A percentile compares a stretch with the other conserved stretches of the same genome.
phyloP scores from a whole-genome alignment of 2,888 invertebrate species.

The Ormyrus nitidulus region DNA sequence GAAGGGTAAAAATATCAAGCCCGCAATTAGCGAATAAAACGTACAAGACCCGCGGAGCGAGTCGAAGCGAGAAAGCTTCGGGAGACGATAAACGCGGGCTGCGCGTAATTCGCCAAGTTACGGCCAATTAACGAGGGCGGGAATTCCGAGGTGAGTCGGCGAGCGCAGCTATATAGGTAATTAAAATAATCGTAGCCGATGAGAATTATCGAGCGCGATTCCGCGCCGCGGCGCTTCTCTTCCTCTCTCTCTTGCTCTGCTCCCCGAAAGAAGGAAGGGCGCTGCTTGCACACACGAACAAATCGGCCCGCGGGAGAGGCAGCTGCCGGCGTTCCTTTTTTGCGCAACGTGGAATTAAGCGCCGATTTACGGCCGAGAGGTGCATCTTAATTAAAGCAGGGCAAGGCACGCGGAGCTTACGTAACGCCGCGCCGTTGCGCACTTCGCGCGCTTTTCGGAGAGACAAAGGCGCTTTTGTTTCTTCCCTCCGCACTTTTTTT shows the following conservation, averaged over 20 bases:
- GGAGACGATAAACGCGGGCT: slow-evolving; percentile 29
- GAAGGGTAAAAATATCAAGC: background rate
- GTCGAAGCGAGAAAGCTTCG: background rate
- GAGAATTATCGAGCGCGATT: slow-evolving; percentile 57
- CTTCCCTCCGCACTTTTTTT: background rate
- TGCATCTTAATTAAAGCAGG: slow-evolving; percentile 61
- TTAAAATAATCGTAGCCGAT: slow-evolving; percentile 57
- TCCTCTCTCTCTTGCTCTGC: slow-evolving; percentile 30
- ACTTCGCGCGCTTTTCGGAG: slow-evolving; percentile 35
- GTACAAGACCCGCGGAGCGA: background rate
- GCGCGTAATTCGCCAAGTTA: slow-evolving; percentile 50
- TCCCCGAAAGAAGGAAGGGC: slow-evolving; percentile 30
- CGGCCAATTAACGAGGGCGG: slow-evolving; percentile 56
- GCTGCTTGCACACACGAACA: slow-evolving; percentile 9
- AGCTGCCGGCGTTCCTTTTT: slow-evolving; percentile 49
- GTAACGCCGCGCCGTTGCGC: slow-evolving; percentile 41
- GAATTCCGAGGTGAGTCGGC: slow-evolving; percentile 47
- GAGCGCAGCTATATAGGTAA: slow-evolving; percentile 41
- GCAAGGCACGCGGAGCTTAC: background rate
- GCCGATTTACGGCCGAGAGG: slow-evolving; percentile 58
- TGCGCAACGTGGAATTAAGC: slow-evolving; percentile 57
- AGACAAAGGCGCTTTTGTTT: no score
- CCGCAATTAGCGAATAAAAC: slow-evolving; percentile 23
- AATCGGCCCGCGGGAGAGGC: slow-evolving; percentile 26
- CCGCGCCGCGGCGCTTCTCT: slow-evolving; percentile 24